Percentiles rank a stretch among this genome's conserved stretches.
These are phyloP conservation scores for Clarias platycephalus DNA, from an alignment of 2,797 vertebrate genomes.

Conservation along the genomic window DNA sequence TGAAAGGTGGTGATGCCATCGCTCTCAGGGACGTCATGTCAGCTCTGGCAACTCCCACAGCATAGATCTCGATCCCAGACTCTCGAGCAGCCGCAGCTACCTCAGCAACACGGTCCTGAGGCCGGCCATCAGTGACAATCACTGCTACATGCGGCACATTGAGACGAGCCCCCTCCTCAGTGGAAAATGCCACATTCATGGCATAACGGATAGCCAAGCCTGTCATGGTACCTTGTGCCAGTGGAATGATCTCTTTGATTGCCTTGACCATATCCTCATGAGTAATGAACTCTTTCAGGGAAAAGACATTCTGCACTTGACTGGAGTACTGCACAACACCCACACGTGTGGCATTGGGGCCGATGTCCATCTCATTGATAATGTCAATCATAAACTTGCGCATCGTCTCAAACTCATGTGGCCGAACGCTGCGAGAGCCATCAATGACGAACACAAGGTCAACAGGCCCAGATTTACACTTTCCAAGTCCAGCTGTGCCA, in stretches of 20 bases:
- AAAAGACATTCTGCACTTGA: slow-evolving; percentile 93
- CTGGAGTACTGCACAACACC: slow-evolving; percentile 97
- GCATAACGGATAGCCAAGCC: slow-evolving; percentile 93
- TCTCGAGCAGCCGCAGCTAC: slow-evolving; percentile 87
- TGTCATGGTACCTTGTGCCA: slow-evolving; percentile 97
- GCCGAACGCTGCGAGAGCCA: slow-evolving; percentile 94
- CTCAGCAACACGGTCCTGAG: slow-evolving; percentile 93
- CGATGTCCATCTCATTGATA: slow-evolving; percentile 84
- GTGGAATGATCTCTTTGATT: slow-evolving; percentile 86
- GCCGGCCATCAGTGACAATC: slow-evolving; percentile 92
- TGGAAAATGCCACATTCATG: slow-evolving; percentile 88
- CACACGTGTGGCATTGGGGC: slow-evolving; percentile 82
- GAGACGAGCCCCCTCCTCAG: slow-evolving; percentile 82
- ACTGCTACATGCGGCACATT: slow-evolving; percentile 86
- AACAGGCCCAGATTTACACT: slow-evolving; percentile 86
- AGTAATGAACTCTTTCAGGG: slow-evolving; percentile 81
- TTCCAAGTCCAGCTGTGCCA: slow-evolving; percentile 68
- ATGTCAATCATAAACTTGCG: slow-evolving; percentile 93
- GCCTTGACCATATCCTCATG: slow-evolving; percentile 83
- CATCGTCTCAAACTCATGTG: slow-evolving; percentile 95
- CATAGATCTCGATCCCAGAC: slow-evolving; percentile 91
- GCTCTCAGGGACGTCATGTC: slow-evolving; percentile 91
- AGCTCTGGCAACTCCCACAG: slow-evolving; percentile 91
- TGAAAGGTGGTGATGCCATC: slow-evolving; percentile 91
- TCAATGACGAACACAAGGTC: slow-evolving; percentile 97